Evolutionary conservation across 2,113 vertebrate genomes (phyloP), one percentile per base, ranked within the genome.

Genomic region (Spermophilus dauricus): DNA sequence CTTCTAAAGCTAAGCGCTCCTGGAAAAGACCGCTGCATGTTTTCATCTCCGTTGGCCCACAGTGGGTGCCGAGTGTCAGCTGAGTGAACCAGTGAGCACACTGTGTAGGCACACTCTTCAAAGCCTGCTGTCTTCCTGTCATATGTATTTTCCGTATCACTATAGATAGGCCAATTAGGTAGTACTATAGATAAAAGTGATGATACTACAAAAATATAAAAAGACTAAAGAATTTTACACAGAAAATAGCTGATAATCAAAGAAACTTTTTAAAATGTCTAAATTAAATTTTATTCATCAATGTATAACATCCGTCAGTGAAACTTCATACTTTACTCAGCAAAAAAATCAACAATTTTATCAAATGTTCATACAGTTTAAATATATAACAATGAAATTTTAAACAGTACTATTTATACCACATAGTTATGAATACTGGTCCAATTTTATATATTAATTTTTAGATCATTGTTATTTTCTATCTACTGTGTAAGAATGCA

Each of bases 291-390:
- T 39, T 92, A 24, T 69, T 87, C 12, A 82, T 48, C 92, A 82
- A 87, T 78, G 34, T 51, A 61, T 51, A 93, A 53, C n/a, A 63
- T 81, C 18, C 4, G 80, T 37, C 12, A 78, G 9, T 67, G 75
- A 82, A 87, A 95, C 84, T 96, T 77, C 45, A 69, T 20, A 92
- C 65, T 92, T 75, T 73, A 78, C 22, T 61, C 12, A 95, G 61
- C 24, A 65, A 95, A 58, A 5, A n/a, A 63, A 63, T 9, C 61
- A 73, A 86, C 5, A 88, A 89, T 61, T 30, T 77, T 85, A 78
- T 63, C 69, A 45, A 87, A 72, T 14, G 63, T 85, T 14, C 70
- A 96, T 2, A 45, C 70, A 78, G 8, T 86, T 11, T 82, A 37
- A 73, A 80, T 53, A 93, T 32, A 37, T 24, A 96, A 26, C 58